Evolutionary conservation across 2,888 invertebrate species (phyloP).

Genomic region (Therioaphis trifolii): DNA sequence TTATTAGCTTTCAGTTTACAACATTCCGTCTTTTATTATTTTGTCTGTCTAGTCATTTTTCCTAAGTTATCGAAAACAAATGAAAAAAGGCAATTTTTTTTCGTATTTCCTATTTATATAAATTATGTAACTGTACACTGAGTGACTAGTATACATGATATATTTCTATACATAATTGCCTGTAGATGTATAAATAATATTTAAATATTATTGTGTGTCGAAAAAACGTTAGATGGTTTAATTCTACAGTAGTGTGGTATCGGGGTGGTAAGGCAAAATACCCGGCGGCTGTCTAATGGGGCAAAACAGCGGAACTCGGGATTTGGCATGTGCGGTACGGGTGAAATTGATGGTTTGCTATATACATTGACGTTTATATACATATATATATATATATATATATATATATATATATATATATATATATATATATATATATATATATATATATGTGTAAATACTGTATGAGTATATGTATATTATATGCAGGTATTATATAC

Average conservation of each 20-base stretch:
- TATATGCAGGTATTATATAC: background rate
- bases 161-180: no score
- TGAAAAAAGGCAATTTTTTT: no score
- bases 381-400: background rate
- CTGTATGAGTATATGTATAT: background rate
- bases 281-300: slow-evolving; percentile 27
- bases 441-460: background rate
- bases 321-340: slow-evolving; percentile 32
- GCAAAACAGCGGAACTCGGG: slow-evolving; percentile 37
- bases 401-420: slow-evolving; percentile 2
- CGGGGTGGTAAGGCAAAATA: slow-evolving; percentile 1
- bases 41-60: no score
- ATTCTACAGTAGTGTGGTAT: background rate
- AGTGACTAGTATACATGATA: no score
- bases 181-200: no score
- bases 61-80: no score
- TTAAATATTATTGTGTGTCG: no score
- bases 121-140: background rate
- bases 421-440: background rate
- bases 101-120: background rate
- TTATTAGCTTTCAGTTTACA: no score
- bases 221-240: background rate
- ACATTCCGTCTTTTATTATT: background rate
- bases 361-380: background rate
- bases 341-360: slow-evolving; percentile 45